Base-by-base conservation (phyloP, 2,113 vertebrate genomes). In the Empidonax traillii region DNA sequence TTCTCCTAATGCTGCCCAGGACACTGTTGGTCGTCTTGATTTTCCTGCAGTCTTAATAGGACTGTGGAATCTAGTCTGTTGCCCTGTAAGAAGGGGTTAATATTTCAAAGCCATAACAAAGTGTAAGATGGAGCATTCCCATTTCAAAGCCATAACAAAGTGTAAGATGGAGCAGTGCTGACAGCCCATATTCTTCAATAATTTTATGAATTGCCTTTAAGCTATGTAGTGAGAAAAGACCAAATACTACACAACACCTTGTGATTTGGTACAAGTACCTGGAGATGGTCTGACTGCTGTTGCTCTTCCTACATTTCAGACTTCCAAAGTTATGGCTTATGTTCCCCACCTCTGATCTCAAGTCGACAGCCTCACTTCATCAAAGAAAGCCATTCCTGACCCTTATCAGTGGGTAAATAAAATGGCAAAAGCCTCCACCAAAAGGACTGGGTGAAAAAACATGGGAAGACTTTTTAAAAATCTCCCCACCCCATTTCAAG, bases 381-480 rank as follows among this genome's bases (percentile, higher is more conserved):
- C 63, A 68, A 80, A 56, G 44, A 47, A 76, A 73, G 44, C 23
- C 49, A 28, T 93, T 76, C 58, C 31, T 62, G 43, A 53, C 19
- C 13, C 39, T 72, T 31, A 41, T 23, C 1, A 4, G 14, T 52
- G 76, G 53, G n/a, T 14, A 62, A 79, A 71, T 31, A 21, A 66
- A 65, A 80, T 1, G 5, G 28, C 39, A 63, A 92, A 90, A 68
- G 10, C 47, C 28, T 85, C 28, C 30, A 33, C 13, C 33, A 46
- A 67, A 63, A n/a, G 8, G 18, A 87, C 74, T 19, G 16, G 55
- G 35, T 17, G 41, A 9, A 53, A 71, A 82, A 73, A 58, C 0
- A 1, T 27, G 33, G 39, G 0, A 6, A n/a, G 47, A 33, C 4
- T 56, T 78, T 52, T 35, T 31, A 5, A 1, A 12, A 49, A 6